phyloP scores from a whole-genome alignment of 2,113 vertebrate genomes.

The Ophthalmolycus amberensis region DNA sequence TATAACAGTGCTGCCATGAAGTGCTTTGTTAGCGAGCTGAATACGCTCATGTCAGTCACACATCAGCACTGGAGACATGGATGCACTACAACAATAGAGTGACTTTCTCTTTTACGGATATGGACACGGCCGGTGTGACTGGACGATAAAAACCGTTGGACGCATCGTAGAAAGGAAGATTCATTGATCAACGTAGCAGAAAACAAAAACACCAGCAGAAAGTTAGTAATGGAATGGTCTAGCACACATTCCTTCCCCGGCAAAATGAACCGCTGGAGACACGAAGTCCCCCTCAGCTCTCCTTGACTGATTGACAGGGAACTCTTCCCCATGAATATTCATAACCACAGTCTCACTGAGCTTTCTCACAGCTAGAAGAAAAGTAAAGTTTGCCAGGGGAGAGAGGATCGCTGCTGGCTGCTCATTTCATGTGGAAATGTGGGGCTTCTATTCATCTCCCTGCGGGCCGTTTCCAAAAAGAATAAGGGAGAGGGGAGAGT shows the following conservation, averaged over 20 bases:
- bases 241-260: constrained; percentile 34
- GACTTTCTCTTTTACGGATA: constrained; percentile 30
- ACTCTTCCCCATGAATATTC: constrained; percentile 81
- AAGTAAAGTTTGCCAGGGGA: constrained; percentile 76
- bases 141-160: constrained; percentile 4
- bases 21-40: constrained; percentile 47
- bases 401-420: constrained; percentile 73
- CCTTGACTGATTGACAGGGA: constrained; percentile 75
- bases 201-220: constrained; percentile 9
- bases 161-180: not conserved
- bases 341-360: constrained; percentile 72
- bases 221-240: constrained; percentile 2
- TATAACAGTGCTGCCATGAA: constrained; percentile 27
- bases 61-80: constrained; percentile 29
- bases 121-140: constrained; percentile 3
- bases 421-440: constrained; percentile 81
- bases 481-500: constrained; percentile 51
- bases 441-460: constrained; percentile 76
- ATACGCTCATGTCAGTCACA: constrained; percentile 46
- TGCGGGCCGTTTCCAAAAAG: constrained; percentile 63
- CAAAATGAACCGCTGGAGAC: constrained; percentile 41
- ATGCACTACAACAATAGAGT: constrained; percentile 23
- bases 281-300: constrained; percentile 48
- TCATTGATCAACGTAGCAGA: constrained; percentile 8
- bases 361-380: constrained; percentile 83